phyloP scores from a whole-genome alignment of 1,140 invertebrate species.

The Trichonephila inaurata region DNA sequence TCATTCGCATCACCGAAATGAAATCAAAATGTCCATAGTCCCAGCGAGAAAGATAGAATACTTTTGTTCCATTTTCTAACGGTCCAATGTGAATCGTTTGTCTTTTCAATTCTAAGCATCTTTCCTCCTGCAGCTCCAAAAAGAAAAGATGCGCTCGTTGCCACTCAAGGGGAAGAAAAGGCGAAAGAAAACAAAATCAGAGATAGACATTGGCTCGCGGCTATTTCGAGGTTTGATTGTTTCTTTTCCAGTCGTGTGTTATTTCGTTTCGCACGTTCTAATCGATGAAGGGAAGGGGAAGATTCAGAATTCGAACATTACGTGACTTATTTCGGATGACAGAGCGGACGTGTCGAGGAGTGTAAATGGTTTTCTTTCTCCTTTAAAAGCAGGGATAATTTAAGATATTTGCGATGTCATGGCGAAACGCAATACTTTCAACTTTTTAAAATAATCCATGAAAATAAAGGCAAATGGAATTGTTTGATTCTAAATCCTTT shows the following conservation, averaged over 20 bases:
- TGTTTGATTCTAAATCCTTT: no score
- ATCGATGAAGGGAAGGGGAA: background rate
- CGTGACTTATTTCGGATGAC: background rate
- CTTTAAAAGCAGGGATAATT: background rate
- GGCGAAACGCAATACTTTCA: background rate
- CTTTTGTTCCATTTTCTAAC: no score
- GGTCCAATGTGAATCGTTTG: no score
- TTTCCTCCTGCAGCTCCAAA: background rate
- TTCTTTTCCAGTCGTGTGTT: background rate
- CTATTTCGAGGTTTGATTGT: slow-evolving; percentile 16
- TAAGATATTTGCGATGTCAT: background rate
- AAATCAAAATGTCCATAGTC: no score
- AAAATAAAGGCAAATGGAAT: background rate
- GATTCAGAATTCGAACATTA: background rate
- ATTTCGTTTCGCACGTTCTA: background rate
- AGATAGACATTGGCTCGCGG: background rate
- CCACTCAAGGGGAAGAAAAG: background rate
- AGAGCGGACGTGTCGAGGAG: background rate
- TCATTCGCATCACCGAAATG: no score
- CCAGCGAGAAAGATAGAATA: no score
- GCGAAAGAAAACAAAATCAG: background rate
- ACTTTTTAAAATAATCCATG: background rate
- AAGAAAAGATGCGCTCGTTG: background rate
- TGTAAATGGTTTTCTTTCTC: background rate
- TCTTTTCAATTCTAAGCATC: no score